These are phyloP conservation scores for Drosophila tanythrix DNA, from an alignment of 2,888 invertebrate genomes.

Conservation along the genomic window DNA sequence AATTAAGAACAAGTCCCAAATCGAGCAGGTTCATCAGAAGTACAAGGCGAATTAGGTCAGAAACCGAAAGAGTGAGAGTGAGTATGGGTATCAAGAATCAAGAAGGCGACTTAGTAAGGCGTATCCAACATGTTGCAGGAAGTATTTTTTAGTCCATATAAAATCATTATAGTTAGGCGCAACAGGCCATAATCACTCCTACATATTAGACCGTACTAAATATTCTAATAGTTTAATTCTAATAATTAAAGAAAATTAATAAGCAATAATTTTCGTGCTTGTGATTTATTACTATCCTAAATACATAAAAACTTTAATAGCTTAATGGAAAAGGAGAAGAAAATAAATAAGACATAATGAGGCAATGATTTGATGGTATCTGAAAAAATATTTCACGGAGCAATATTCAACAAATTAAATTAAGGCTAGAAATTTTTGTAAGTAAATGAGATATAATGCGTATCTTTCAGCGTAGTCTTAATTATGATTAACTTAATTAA, in stretches of 20 bases:
- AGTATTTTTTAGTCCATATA: no score
- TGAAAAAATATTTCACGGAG: not conserved
- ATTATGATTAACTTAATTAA: not conserved
- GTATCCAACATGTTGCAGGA: no score
- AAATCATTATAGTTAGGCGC: no score
- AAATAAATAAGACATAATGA: not conserved
- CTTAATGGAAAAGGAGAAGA: not conserved
- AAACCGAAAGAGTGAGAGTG: no score
- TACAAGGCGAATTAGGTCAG: no score
- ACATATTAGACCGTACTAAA: no score
- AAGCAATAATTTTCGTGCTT: not conserved
- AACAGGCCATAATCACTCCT: no score
- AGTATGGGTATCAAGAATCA: no score
- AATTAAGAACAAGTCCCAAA: slow-evolving; percentile 79
- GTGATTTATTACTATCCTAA: not conserved
- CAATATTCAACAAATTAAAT: not conserved
- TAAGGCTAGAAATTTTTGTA: not conserved
- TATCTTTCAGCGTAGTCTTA: not conserved
- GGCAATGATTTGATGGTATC: not conserved
- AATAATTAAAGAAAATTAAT: not conserved
- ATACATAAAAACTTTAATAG: not conserved
- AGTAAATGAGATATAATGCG: not conserved
- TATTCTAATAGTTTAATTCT: not conserved
- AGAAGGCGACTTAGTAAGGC: no score
- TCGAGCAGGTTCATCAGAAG: slow-evolving; percentile 56